Evolutionary conservation across 2,888 invertebrate genomes (phyloP), one percentile per base, ranked within the genome.

Genomic region (Drosophila melanosoma): DNA sequence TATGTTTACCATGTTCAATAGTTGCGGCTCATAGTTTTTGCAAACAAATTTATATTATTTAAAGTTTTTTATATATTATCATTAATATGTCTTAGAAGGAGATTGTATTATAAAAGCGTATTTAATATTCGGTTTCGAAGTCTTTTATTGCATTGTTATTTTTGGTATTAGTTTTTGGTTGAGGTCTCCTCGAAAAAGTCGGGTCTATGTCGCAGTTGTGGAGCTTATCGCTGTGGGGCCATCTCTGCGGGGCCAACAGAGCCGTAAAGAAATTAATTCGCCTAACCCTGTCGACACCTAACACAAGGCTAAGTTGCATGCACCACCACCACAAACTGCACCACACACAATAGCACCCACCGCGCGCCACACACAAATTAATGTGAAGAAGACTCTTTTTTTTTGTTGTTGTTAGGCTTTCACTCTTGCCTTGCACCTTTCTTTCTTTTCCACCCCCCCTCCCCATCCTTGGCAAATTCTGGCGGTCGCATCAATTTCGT

Each of bases 241-340:
- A 82, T 86, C 82, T 82, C 69, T 61, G 60, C 73, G 73, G 65
- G 67, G 71, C 60, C 77, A 78, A 81, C 79, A 83, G 82, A 84
- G 87, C 88, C 83, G 86, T 81, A 82, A 84, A 82, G 82, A 87
- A 86, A 86, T 90, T 86, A 86, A 86, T 86, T 86, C 89, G 89
- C 79, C 89, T 86, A 86, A 88, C 89, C 85, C 89, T 83, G 83
- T 86, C 89, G 86, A 90, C 90, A 90, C 86, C 84, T 86, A 75
- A 78, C 76, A 76, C 84, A 78, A 70, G 72, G 71, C 79, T 82
- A 53, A 80, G 64, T 76, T 79, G 71, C 76, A 60, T 57, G 68
- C 69, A 67, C 52, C 61, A 51, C 29, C 53, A 40, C 54, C 52
- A 65, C 56, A 60, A 48, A 7, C 20, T 20, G 20, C 11, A 53